Base-by-base conservation (phyloP, 2,888 invertebrate species). In the Drosophila peninsularis region DNA sequence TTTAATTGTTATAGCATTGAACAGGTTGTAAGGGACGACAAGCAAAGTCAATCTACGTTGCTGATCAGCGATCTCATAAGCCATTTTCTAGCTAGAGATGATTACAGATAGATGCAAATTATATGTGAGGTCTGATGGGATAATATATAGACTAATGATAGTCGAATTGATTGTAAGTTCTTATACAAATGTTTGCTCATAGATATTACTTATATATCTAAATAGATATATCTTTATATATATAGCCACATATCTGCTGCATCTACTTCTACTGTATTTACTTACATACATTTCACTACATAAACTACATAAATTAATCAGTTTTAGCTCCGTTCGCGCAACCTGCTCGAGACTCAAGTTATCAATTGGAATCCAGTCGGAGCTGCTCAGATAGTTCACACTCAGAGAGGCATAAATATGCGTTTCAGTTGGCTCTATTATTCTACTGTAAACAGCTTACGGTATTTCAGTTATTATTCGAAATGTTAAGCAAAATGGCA, bases 401-500 rank as follows among this genome's bases (percentile, higher is more conserved):
- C 27, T 7, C 6, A 24, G n/a, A 10, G n/a, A 4, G 9, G 9
- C 24, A 24, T 45, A n/a, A 45, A n/a, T n/a, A 45, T 45, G 0
- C 5, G 10, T 34, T 21, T 34, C 21, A 11, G 21, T 34, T 50
- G 9, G 1, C 30, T 39, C 17, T 39, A 30, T 21, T 30, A 37
- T 37, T 19, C 10, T n/a, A 24, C 7, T 42, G 17, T 13, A 44
- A 42, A 11, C 11, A 49, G 0, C 2, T 54, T 27, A 21, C 21
- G 44, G 21, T 58, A 70, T 62, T 62, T 73, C 7, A 49, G 47
- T 64, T 54, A 21, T 17, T 47, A 52, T 24, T 11, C 24, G 5
- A 56, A 45, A 54, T 52, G 45, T 49, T 27, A 21, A 34, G 14
- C 14, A 17, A 36, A 34, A 53, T 53, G 19, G 32, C 45, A 62